Base-by-base conservation (phyloP, 2,113 vertebrate genomes). In the Pelobates fuscus region DNA sequence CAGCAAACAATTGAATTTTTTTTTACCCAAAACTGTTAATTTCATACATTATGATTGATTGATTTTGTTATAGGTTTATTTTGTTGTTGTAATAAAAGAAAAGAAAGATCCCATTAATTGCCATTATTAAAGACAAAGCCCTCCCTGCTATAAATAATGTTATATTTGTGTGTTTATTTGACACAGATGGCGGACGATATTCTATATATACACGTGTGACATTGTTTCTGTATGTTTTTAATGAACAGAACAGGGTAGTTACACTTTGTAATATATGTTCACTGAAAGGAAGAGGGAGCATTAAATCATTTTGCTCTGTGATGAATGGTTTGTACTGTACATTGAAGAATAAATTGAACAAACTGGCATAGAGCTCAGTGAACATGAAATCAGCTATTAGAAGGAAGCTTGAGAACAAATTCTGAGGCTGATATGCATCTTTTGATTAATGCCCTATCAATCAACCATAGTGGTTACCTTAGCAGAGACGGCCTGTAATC, bases 391-490 rank as follows among this genome's bases (percentile, higher is more conserved):
- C 91, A 90, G 90, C 92, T 92, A 93, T 95, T 95, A 94, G 91
- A 92, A 88, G 88, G 89, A 91, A 92, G 90, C 88, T 89, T 90
- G 92, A 90, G 93, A 94, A 94, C 93, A 94, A 92, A 95, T 92
- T 49, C 89, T 89, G 83, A 90, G 87, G 87, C 91, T 86, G 93
- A 95, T 95, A 95, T 94, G 93, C 91, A 94, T 95, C 93, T 94
- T 92, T 93, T 94, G 94, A 95, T 95, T 95, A 95, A 94, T 91
- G 89, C 87, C 89, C 93, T 91, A 92, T 93, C 92, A 93, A 93
- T 94, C 93, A 93, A 88, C 89, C 86, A 65, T 80, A 86, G 88
- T 87, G 84, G 90, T 90, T 94, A 92, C 91, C 90, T 93, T 92
- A 84, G 89, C 88, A 85, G 83, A 87, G 86, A 85, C 66, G 52